Base-by-base conservation (phyloP, 2,113 vertebrate genomes). In the Corythaeola cristata region DNA sequence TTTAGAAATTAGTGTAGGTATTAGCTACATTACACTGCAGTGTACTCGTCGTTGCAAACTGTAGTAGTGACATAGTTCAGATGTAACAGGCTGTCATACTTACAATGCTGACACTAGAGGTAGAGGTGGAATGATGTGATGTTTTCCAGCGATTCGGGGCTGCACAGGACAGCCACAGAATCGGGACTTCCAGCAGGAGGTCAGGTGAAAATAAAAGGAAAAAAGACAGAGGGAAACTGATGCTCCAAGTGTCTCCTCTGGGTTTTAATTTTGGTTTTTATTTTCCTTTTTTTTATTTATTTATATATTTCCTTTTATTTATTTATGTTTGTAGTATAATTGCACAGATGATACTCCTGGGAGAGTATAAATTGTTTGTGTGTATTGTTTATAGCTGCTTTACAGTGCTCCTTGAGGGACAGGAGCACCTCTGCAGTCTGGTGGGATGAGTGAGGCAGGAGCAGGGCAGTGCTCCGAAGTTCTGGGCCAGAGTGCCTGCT, bases 381-480 rank as follows among this genome's bases (percentile, higher is more conserved):
- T 69, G 88, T 96, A 94, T 97, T 60, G 60, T 96, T 97, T 90
- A 73, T 93, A 90, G 91, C 93, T 75, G 94, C 93, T 96, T 91
- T 94, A 35, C 22, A 32, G 67, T 0, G 5, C 94, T 96, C 81
- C 83, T 41, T 88, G 93, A 92, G 73, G 96, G 96, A 88, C 95
- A 96, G 94, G 82, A 97, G 94, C 97, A 87, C 94, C 96, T 97
- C 88, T 96, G 96, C 96, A 95, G 95, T 97, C 89, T 97, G 88
- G 75, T 93, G 93, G 59, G 73, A 97, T 89, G 88, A 91, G 93
- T 91, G 96, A 97, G 94, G 93, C 58, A 56, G 93, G 92, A 87
- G 96, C 87, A 80, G 85, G n/a, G 85, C 88, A 52, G 74, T 6
- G 23, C 79, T 94, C 60, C 10, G 74, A 90, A 52, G n/a, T 91